These are phyloP conservation scores for Tetragnatha versicolor DNA, from an alignment of 1,140 invertebrate genomes.

Conservation along the genomic window DNA sequence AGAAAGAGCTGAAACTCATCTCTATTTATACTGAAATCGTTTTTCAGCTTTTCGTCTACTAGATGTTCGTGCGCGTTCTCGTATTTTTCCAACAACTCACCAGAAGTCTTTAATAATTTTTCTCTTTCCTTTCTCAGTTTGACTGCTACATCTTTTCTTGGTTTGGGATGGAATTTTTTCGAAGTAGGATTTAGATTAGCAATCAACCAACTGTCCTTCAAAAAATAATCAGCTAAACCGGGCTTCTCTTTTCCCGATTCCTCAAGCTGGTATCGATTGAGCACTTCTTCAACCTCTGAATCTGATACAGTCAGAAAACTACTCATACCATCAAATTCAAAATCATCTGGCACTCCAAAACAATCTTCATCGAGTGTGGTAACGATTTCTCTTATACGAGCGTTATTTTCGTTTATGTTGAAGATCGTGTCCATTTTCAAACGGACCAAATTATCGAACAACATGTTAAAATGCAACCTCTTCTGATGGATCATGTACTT, in stretches of 20 bases:
- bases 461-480: slow-evolving; percentile 6
- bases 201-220: slow-evolving; percentile 9
- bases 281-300: slow-evolving; percentile 26
- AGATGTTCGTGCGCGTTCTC: not conserved
- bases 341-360: not conserved
- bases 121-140: slow-evolving; percentile 8
- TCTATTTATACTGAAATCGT: slow-evolving; percentile 5
- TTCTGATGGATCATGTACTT: slow-evolving; percentile 33
- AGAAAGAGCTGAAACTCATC: slow-evolving; percentile 24
- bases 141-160: not conserved
- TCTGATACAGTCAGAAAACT: too few species aligned
- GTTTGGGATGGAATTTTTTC: not conserved
- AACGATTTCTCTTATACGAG: not conserved
- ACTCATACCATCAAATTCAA: too few species aligned
- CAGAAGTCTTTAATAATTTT: not conserved
- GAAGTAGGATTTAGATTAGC: not conserved
- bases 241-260: not conserved
- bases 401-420: not conserved
- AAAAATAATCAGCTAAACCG: slow-evolving; percentile 25
- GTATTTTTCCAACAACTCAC: not conserved
- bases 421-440: not conserved
- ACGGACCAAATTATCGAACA: not conserved
- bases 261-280: not conserved
- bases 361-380: not conserved
- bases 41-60: slow-evolving; percentile 29